phyloP scores from a whole-genome alignment of 2,113 vertebrate species.

The Chiloscyllium plagiosum region DNA sequence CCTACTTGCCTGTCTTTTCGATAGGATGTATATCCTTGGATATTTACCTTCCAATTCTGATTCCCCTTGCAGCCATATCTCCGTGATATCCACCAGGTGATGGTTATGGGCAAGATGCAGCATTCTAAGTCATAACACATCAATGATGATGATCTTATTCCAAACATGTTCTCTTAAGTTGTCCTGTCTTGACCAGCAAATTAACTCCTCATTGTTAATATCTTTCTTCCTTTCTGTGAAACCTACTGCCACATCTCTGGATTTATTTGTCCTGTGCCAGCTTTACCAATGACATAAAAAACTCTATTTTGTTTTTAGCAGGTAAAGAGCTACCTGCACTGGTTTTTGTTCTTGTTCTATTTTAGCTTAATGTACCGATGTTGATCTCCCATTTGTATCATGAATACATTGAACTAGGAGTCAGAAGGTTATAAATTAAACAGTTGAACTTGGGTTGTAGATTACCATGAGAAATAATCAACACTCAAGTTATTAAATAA shows the following conservation, averaged over 20 bases:
- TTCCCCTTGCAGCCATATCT: too few species aligned
- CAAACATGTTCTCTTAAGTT: not conserved
- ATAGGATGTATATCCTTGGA: too few species aligned
- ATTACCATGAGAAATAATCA: not conserved
- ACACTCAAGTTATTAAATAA: not conserved
- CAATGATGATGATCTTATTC: not conserved
- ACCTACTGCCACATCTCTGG: not conserved
- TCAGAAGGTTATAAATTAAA: not conserved
- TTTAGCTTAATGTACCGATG: not conserved
- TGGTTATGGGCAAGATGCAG: not conserved
- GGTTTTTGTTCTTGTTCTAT: not conserved
- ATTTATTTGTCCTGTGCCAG: too few species aligned
- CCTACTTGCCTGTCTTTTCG: too few species aligned
- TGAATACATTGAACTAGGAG: not conserved
- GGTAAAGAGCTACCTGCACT: not conserved
- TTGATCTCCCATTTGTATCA: not conserved
- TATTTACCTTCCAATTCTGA: too few species aligned
- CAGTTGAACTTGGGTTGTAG: not conserved
- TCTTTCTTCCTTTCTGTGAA: not conserved
- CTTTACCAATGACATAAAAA: not conserved
- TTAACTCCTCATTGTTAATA: not conserved
- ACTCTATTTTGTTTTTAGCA: not conserved
- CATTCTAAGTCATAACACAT: too few species aligned
- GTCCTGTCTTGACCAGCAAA: not conserved
- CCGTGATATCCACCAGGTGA: too few species aligned